Conservation (phyloP, 2,888 invertebrate genomes). For the Eilema griseolum region DNA sequence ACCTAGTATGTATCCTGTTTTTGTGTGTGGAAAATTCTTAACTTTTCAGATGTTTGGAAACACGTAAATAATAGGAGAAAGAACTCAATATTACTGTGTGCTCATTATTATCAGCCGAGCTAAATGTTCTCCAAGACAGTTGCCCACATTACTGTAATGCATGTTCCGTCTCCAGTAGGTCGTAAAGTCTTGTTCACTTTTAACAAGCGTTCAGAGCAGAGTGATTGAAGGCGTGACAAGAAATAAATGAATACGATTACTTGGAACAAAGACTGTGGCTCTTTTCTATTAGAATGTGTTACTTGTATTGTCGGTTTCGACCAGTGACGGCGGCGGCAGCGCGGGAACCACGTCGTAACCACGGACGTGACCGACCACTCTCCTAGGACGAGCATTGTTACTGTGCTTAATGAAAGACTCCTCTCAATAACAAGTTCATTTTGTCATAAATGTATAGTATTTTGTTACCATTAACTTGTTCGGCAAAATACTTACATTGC, state of each 20-base stretch:
- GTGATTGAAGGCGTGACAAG: conserved; percentile 9
- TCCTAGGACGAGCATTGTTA: neutral
- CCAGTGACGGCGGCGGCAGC: neutral
- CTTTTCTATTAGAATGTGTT: neutral
- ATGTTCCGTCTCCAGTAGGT: too few relatives aligned
- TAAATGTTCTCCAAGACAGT: too few relatives aligned
- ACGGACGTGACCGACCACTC: neutral
- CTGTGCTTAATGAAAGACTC: neutral
- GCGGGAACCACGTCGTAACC: too few relatives aligned
- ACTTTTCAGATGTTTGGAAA: too few relatives aligned
- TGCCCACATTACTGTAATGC: too few relatives aligned
- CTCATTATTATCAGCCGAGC: too few relatives aligned
- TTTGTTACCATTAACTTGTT: neutral
- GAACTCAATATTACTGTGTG: too few relatives aligned
- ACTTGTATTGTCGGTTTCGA: neutral
- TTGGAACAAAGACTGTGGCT: conserved; percentile 1
- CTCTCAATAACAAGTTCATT: neutral
- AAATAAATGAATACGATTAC: conserved; percentile 15
- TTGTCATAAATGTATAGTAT: too few relatives aligned
- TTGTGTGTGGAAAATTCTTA: too few relatives aligned
- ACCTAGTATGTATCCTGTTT: too few relatives aligned
- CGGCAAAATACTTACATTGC: neutral
- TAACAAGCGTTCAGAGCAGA: neutral
- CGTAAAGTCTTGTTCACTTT: neutral
- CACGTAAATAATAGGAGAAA: too few relatives aligned